Percentiles rank a stretch among this genome's conserved stretches.
phyloP scores from a whole-genome alignment of 1,140 invertebrate genomes.

The Penaeus chinensis region DNA sequence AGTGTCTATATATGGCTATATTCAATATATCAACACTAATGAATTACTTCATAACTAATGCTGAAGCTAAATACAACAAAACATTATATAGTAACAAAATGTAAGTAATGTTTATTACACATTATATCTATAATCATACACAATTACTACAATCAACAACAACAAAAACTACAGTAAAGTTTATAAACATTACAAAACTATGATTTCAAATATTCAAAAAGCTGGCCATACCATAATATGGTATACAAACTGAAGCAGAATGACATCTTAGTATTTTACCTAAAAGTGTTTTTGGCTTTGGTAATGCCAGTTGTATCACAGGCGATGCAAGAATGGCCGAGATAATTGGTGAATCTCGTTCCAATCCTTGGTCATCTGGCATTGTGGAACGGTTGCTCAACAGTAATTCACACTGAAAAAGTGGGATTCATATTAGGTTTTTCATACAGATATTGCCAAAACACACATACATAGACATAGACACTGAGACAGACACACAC shows the following conservation, averaged over 20 bases:
- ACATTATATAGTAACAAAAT: too few relatives aligned
- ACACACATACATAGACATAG: too few relatives aligned
- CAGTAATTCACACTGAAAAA: conserved; percentile 74
- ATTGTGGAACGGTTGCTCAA: conserved; percentile 71
- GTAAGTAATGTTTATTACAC: background rate
- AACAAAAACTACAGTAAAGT: too few relatives aligned
- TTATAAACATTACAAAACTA: too few relatives aligned
- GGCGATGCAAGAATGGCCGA: conserved; percentile 77
- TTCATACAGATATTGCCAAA: too few relatives aligned
- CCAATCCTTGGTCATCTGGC: conserved; percentile 73
- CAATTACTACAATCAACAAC: too few relatives aligned
- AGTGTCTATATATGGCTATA: conserved; percentile 35
- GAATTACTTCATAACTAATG: too few relatives aligned
- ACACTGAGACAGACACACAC: too few relatives aligned
- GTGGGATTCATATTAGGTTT: background rate
- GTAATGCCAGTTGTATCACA: conserved; percentile 75
- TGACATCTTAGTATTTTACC: conserved; percentile 64
- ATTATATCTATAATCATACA: background rate
- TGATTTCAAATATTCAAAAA: background rate
- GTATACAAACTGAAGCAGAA: too few relatives aligned
- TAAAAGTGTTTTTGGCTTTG: conserved; percentile 75
- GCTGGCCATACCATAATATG: background rate
- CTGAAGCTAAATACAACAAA: too few relatives aligned
- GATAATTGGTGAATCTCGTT: conserved; percentile 74
- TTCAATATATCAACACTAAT: conserved; percentile 43